These are phyloP conservation scores for Terrapene triunguis DNA, from an alignment of 2,113 vertebrate species.

Conservation along the genomic window DNA sequence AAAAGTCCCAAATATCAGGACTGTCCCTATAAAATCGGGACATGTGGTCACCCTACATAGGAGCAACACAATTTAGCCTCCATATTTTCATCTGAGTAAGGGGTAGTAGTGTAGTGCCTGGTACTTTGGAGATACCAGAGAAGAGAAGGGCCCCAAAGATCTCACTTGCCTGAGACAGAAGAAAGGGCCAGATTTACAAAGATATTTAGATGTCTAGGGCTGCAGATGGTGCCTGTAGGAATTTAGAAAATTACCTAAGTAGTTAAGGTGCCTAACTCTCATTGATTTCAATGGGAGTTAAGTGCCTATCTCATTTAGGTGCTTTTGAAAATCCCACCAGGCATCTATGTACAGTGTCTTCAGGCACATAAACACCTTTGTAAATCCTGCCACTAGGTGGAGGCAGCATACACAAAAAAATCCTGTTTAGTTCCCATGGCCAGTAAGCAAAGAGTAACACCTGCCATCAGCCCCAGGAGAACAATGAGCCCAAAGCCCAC, in stretches of 20 bases:
- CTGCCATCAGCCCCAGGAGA: background rate
- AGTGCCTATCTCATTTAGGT: background rate
- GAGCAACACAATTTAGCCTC: conserved; percentile 33
- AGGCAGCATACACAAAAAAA: background rate
- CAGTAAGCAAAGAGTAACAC: background rate
- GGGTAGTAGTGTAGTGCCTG: background rate
- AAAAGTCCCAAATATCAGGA: too few relatives aligned
- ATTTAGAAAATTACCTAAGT: background rate
- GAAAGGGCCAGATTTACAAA: background rate
- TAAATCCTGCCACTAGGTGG: background rate
- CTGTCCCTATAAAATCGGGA: too few relatives aligned
- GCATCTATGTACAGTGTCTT: too few relatives aligned
- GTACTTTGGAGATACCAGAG: background rate
- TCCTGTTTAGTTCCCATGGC: background rate
- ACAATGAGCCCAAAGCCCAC: background rate
- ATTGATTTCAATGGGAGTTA: background rate
- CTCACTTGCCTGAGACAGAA: background rate
- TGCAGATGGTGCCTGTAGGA: background rate
- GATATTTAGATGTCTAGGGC: background rate
- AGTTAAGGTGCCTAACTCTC: background rate
- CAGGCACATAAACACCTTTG: background rate
- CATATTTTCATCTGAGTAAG: background rate
- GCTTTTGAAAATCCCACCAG: background rate
- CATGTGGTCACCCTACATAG: too few relatives aligned
- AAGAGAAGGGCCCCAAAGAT: background rate